Evolutionary conservation across 2,888 invertebrate genomes (phyloP).

Genomic region (Hylaea fasciaria): DNA sequence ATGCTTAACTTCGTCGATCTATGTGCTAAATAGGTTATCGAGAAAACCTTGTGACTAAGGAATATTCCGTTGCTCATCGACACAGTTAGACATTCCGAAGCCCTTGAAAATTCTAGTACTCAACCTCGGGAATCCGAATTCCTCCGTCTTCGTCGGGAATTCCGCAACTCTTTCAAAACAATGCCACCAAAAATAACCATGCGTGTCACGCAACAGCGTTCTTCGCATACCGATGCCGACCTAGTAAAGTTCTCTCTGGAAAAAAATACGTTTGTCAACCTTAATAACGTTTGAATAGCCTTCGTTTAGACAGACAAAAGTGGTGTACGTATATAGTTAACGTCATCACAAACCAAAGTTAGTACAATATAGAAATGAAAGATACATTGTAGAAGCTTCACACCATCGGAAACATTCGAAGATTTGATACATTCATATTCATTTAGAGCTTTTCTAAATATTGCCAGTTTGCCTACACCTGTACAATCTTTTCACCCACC

Average conservation of each 20-base stretch:
- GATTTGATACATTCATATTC: too few relatives aligned
- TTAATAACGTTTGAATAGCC: slow-evolving; percentile 16
- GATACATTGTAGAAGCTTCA: too few relatives aligned
- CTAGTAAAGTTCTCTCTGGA: slow-evolving; percentile 36
- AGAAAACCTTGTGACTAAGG: too few relatives aligned
- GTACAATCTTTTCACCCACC: too few relatives aligned
- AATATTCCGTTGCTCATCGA: neutral
- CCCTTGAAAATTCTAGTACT: slow-evolving; percentile 27
- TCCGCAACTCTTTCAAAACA: slow-evolving; percentile 46
- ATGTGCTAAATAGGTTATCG: too few relatives aligned
- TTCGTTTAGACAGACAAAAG: slow-evolving; percentile 20
- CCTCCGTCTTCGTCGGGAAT: slow-evolving; percentile 27
- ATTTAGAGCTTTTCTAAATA: too few relatives aligned
- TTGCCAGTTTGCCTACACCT: too few relatives aligned
- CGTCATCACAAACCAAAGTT: neutral
- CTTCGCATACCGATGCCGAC: slow-evolving; percentile 38
- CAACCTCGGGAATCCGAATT: slow-evolving; percentile 25
- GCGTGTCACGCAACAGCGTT: slow-evolving; percentile 44
- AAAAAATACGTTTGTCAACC: slow-evolving; percentile 24
- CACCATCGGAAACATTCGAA: too few relatives aligned
- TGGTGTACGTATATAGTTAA: slow-evolving; percentile 1
- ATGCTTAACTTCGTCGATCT: too few relatives aligned
- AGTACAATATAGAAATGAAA: neutral
- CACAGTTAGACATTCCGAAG: slow-evolving; percentile 6
- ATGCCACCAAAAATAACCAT: slow-evolving; percentile 42